A percentile compares a stretch with the other conserved stretches of the same genome.
These are phyloP conservation scores for Tinea semifulvella DNA, from an alignment of 2,888 invertebrate genomes.

Conservation along the genomic window DNA sequence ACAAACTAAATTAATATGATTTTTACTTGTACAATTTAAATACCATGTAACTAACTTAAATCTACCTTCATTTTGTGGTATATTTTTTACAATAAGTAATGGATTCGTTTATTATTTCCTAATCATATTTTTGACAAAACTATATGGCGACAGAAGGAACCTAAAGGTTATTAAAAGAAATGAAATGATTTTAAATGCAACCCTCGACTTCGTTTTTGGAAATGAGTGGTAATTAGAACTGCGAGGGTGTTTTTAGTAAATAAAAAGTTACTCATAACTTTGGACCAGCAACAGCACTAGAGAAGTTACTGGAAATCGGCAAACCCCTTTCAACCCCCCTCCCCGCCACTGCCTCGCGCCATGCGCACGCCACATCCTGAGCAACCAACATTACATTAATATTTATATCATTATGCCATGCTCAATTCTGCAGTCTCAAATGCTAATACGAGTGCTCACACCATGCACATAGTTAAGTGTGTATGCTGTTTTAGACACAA, in stretches of 20 bases:
- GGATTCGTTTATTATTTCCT: too few species aligned
- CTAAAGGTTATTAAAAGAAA: too few species aligned
- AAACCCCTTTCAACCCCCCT: slow-evolving; percentile 46
- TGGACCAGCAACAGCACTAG: slow-evolving; percentile 61
- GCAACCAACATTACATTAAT: slow-evolving; percentile 7
- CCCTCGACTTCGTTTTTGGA: neutral
- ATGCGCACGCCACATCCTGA: slow-evolving; percentile 39
- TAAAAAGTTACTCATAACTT: slow-evolving; percentile 66
- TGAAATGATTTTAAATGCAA: neutral
- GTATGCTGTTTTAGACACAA: too few species aligned
- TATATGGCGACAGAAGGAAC: too few species aligned
- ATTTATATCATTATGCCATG: neutral
- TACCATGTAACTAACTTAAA: too few species aligned
- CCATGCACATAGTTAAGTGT: too few species aligned
- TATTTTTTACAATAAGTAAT: too few species aligned
- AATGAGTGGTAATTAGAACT: neutral
- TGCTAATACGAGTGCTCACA: too few species aligned
- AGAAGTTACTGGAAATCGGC: slow-evolving; percentile 64
- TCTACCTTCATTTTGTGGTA: too few species aligned
- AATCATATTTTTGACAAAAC: too few species aligned
- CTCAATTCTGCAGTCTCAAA: neutral
- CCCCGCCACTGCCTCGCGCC: slow-evolving; percentile 50
- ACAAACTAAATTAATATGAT: too few species aligned
- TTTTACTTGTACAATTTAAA: too few species aligned
- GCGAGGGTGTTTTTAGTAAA: slow-evolving; percentile 31